Conservation (phyloP, 2,888 invertebrate genomes). For the Odiellus spinosus region DNA sequence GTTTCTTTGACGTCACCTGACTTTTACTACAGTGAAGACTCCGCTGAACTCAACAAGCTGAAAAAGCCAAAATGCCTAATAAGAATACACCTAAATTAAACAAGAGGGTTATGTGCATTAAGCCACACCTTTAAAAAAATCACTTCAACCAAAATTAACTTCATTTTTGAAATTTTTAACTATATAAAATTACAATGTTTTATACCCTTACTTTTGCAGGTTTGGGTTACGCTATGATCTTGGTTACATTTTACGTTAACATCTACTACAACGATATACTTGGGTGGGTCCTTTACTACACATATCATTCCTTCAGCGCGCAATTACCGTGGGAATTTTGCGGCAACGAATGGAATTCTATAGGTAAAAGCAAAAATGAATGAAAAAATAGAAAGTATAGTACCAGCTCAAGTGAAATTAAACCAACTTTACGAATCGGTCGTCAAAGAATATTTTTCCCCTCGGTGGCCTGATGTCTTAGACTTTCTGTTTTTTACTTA, state of each 20-base stretch:
- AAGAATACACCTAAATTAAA: too few species aligned
- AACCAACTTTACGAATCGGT: not conserved
- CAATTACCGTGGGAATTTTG: slow-evolving; percentile 54
- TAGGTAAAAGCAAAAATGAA: too few species aligned
- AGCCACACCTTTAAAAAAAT: too few species aligned
- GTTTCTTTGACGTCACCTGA: too few species aligned
- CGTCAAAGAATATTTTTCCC: not conserved
- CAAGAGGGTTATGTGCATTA: too few species aligned
- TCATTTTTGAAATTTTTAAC: too few species aligned
- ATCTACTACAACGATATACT: slow-evolving; percentile 66
- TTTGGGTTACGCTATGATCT: slow-evolving; percentile 44
- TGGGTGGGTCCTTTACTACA: slow-evolving; percentile 58
- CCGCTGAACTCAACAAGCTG: too few species aligned
- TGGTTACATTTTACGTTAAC: slow-evolving; percentile 47
- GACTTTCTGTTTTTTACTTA: not conserved
- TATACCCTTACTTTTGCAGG: slow-evolving; percentile 14
- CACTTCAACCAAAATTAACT: too few species aligned
- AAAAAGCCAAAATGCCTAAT: too few species aligned
- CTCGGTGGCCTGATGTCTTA: not conserved
- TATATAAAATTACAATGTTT: too few species aligned
- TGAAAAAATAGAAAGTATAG: too few species aligned
- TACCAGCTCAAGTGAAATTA: not conserved
- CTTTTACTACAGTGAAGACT: too few species aligned
- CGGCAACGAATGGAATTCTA: slow-evolving; percentile 18
- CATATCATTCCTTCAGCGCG: slow-evolving; percentile 47